Base-by-base conservation (phyloP, 2,113 vertebrate species). In the Tupaia tana region DNA sequence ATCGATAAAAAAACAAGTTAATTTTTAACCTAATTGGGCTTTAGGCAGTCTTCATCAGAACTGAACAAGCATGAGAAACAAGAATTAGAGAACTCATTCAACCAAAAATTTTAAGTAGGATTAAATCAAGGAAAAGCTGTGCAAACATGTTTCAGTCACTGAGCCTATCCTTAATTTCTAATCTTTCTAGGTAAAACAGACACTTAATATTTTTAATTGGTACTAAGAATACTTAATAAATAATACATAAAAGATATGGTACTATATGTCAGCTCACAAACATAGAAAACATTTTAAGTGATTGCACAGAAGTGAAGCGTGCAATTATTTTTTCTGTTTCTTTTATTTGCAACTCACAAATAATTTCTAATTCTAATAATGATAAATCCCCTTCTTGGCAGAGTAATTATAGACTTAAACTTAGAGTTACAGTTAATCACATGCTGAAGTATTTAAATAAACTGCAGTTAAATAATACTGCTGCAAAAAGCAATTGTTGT, bases 121-220 rank as follows among this genome's bases (percentile, higher is more conserved):
- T 87, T 96, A 93, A 96, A 74, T 69, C 19, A 77, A 87, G n/a
- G 89, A 87, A 34, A 93, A 96, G 70, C 10, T 64, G 10, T 70
- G 58, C 58, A 86, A 91, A 22, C 10, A 16, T 63, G 29, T 58
- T 93, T 85, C 22, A 90, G 19, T 73, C 59, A 75, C 31, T 89
- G 19, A 93, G 6, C 6, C 13, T 11, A 74, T 61, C 20, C 25
- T 84, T 92, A 86, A 70, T 89, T 84, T 93, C 79, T 82, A 77
- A 89, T 93, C 58, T 78, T 94, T 56, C 9, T 31, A 85, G n/a
- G 4, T n/a, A 86, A 70, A 91, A 73, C 22, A 82, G 71, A 58
- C 22, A 81, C 61, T 93, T 90, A 69, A 59, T 59, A 92, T 86
- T 94, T 67, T 74, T 69, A 93, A 91, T 90, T 59, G 79, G 10